These are phyloP conservation scores for Ditylenchus weischeri DNA, from an alignment of 2,888 invertebrate genomes.

Conservation along the genomic window DNA sequence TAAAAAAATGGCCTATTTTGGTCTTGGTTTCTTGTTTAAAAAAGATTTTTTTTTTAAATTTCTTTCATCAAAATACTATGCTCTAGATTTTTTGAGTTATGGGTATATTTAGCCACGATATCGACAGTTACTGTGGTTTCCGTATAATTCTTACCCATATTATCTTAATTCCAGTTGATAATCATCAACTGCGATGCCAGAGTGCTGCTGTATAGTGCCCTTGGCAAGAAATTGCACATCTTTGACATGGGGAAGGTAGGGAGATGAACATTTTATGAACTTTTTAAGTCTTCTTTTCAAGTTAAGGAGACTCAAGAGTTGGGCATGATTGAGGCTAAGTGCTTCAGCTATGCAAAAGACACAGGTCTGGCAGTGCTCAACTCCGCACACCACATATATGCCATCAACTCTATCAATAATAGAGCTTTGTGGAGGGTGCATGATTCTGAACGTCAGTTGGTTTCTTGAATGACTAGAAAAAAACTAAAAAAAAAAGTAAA, in stretches of 20 bases:
- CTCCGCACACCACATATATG: constrained; percentile 27
- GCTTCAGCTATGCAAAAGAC: constrained; percentile 20
- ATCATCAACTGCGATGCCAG: background rate
- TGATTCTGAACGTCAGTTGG: constrained; percentile 3
- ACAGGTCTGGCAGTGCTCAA: constrained; percentile 32
- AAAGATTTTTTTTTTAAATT: no score
- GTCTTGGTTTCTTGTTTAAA: no score
- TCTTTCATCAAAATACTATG: no score
- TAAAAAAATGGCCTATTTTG: no score
- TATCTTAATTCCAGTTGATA: no score
- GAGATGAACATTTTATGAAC: background rate
- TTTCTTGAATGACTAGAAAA: no score
- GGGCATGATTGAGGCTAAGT: constrained; percentile 18
- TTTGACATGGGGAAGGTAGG: constrained; percentile 24
- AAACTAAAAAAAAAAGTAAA: no score
- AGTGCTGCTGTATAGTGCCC: constrained; percentile 19
- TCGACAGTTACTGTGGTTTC: no score
- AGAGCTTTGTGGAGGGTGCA: constrained; percentile 25
- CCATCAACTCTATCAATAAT: constrained; percentile 29
- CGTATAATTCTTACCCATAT: no score
- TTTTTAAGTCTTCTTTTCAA: background rate
- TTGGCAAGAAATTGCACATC: constrained; percentile 15
- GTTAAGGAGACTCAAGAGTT: constrained; percentile 23
- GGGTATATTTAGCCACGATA: no score
- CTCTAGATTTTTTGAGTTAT: no score